Conservation (phyloP, 1,140 invertebrate genomes). For the Protaetia brevitarsis region DNA sequence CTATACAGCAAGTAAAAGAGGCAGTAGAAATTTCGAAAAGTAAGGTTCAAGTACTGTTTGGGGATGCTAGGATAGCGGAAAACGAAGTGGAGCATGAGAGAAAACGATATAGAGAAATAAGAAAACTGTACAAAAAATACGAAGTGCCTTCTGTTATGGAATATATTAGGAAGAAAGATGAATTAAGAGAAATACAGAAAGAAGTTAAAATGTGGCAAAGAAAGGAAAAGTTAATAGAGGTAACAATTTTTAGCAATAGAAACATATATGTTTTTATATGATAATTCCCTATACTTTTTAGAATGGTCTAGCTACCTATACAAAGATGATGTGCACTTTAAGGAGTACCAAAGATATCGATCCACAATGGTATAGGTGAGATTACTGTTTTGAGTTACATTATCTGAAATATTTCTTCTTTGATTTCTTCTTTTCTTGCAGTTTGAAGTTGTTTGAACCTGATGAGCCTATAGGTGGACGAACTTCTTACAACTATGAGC, state of each 20-base stretch:
- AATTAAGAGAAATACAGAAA: constrained; percentile 51
- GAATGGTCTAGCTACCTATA: background rate
- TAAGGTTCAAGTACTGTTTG: background rate
- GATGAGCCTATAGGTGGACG: no score
- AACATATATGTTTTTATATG: background rate
- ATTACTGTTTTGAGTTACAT: background rate
- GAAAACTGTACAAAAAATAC: constrained; percentile 29
- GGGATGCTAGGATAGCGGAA: background rate
- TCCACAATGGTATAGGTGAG: constrained; percentile 40
- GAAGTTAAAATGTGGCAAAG: constrained; percentile 52
- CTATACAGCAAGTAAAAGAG: background rate
- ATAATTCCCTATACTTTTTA: background rate
- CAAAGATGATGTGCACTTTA: background rate
- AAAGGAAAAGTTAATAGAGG: constrained; percentile 45
- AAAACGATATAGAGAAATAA: constrained; percentile 30
- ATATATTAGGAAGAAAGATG: constrained; percentile 53
- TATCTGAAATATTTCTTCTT: background rate
- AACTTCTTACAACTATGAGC: no score
- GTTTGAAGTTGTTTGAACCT: no score
- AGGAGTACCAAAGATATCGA: background rate
- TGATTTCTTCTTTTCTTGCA: no score
- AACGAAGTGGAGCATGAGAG: constrained; percentile 15
- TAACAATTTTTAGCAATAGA: background rate
- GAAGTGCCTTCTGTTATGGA: constrained; percentile 55
- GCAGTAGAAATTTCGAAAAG: background rate